These are phyloP conservation scores for Sylvia borin DNA, from an alignment of 2,797 vertebrate species.

Conservation along the genomic window DNA sequence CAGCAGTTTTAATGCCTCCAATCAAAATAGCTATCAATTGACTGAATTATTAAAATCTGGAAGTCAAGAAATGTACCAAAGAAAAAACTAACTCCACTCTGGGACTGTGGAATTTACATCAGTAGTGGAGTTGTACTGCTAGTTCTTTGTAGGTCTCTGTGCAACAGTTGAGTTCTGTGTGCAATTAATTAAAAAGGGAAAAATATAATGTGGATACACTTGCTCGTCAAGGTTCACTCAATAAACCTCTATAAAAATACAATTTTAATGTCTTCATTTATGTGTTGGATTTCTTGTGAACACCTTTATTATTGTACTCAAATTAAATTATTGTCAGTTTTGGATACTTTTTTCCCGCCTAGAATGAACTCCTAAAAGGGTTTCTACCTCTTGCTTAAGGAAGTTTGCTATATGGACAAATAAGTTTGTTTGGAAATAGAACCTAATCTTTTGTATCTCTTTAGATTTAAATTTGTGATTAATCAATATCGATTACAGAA, in stretches of 20 bases:
- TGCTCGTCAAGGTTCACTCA: not conserved
- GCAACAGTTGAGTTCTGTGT: not conserved
- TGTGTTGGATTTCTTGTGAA: not conserved
- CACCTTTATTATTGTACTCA: not conserved
- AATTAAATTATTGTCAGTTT: not conserved
- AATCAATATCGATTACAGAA: not conserved
- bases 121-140: not conserved
- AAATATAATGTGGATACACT: not conserved
- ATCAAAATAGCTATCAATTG: not conserved
- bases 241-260: not conserved
- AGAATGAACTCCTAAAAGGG: not conserved
- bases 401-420: not conserved
- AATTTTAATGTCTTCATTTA: not conserved
- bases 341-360: accelerated
- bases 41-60: not conserved
- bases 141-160: not conserved
- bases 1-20: not conserved
- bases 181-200: not conserved
- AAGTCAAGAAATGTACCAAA: not conserved
- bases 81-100: not conserved
- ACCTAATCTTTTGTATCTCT: not conserved
- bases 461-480: not conserved
- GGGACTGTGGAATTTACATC: not conserved
- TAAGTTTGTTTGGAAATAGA: not conserved
- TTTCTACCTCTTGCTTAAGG: not conserved